Base-by-base conservation (phyloP, 2,113 vertebrate species). In the Siniperca chuatsi region DNA sequence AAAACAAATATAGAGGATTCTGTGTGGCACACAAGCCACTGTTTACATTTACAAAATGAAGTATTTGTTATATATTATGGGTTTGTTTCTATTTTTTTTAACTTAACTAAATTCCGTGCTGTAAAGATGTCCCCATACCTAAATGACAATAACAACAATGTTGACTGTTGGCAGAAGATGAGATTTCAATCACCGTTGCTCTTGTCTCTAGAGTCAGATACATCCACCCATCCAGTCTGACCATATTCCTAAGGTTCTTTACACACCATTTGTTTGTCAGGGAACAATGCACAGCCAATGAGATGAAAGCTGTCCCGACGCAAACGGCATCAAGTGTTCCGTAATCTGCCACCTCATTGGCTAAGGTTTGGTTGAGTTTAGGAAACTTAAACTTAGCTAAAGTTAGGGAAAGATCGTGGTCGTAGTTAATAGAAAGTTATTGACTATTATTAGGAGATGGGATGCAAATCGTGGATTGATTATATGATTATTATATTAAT, bases 1-100 rank as follows among this genome's bases (percentile, higher is more conserved):
- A 71, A 42, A 72, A 83, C 75, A 75, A 84, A 88, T 23, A 55
- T 3, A 10, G 33, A 75, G 7, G 4, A 40, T 42, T 65, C 21
- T 76, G 18, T 57, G 21, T 44, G 29, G 25, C 25, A 25, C 15
- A 46, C n/a, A 50, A 55, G 55, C 55, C n/a, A 18, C 20, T 42
- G n/a, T 62, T 48, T 33, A 44, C 12, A 52, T 60, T 64, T 64
- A 40, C 62, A 25, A n/a, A 11, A 13, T 9, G 13, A 64, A 48
- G 52, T 8, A 18, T 16, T 42, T 11, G 8, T 48, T 42, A 58
- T 68, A 60, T 58, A 35, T 50, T 3, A 46, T 6, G 58, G 40
- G 35, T 48, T 50, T 46, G 4, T 15, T 67, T 33, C 46, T 40
- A 4, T 18, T 15, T 15, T 15, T 8, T 54, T 21, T 2, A 15